phyloP scores from a whole-genome alignment of 2,888 invertebrate species.

The Cybosia mesomella region DNA sequence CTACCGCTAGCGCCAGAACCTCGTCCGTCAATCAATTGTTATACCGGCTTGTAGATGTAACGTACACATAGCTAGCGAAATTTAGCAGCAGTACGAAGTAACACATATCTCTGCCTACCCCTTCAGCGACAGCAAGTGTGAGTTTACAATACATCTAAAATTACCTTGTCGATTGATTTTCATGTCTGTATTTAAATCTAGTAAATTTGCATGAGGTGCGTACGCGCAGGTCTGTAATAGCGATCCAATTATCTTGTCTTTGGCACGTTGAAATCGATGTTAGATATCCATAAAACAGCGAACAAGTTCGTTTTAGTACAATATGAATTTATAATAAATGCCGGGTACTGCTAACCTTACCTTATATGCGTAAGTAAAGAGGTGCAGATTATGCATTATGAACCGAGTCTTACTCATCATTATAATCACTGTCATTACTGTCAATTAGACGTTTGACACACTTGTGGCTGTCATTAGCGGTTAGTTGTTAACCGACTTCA shows the following conservation, averaged over 20 bases:
- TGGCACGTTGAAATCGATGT: constrained; percentile 43
- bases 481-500: too few species aligned
- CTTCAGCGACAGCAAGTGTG: not conserved
- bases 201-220: constrained; percentile 26
- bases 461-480: too few species aligned
- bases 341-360: not conserved
- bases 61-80: too few species aligned
- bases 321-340: not conserved
- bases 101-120: not conserved
- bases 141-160: not conserved
- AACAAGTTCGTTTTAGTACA: constrained; percentile 8
- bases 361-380: constrained; percentile 1
- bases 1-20: too few species aligned
- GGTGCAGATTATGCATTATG: not conserved
- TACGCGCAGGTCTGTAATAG: constrained; percentile 26
- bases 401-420: not conserved
- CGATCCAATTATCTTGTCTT: constrained; percentile 41
- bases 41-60: too few species aligned
- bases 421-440: not conserved
- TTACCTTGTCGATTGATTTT: not conserved
- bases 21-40: too few species aligned
- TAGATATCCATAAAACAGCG: constrained; percentile 25
- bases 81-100: not conserved
- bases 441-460: too few species aligned
- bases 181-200: constrained; percentile 13